Conservation (phyloP, 1,140 invertebrate genomes). For the Bombus pascuorum region DNA sequence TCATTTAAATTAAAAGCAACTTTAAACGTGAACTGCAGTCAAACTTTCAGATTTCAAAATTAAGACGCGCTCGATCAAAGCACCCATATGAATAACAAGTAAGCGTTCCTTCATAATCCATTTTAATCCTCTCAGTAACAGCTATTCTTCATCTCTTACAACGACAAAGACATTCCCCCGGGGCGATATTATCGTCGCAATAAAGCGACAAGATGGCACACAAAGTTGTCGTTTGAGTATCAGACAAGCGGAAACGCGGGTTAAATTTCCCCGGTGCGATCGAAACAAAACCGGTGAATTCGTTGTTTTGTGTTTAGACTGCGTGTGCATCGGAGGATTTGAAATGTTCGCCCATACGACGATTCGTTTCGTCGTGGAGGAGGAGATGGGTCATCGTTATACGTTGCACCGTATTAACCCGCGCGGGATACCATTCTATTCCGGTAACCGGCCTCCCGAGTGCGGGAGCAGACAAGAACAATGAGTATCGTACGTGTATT, state of each 20-base stretch:
- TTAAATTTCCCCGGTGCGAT: conserved; percentile 21
- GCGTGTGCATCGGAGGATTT: conserved; percentile 25
- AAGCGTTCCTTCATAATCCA: not conserved
- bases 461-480: conserved; percentile 79
- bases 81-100: too few relatives aligned
- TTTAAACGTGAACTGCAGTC: too few relatives aligned
- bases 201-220: not conserved
- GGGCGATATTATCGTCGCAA: not conserved
- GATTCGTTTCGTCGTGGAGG: conserved; percentile 34
- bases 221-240: not conserved
- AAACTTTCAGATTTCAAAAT: too few relatives aligned
- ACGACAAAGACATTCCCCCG: not conserved
- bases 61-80: too few relatives aligned
- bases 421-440: conserved; percentile 77
- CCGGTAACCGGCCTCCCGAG: conserved; percentile 65
- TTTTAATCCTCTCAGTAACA: not conserved
- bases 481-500: conserved; percentile 76
- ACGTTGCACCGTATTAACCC: conserved; percentile 62
- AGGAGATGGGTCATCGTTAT: conserved; percentile 55
- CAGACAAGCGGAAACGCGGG: conserved; percentile 16
- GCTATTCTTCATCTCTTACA: not conserved
- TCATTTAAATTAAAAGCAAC: not conserved
- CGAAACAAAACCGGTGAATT: not conserved
- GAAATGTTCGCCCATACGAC: conserved; percentile 26
- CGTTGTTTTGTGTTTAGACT: conserved; percentile 44